Conservation (phyloP, 2,888 invertebrate genomes). For the Craniophora ligustri region DNA sequence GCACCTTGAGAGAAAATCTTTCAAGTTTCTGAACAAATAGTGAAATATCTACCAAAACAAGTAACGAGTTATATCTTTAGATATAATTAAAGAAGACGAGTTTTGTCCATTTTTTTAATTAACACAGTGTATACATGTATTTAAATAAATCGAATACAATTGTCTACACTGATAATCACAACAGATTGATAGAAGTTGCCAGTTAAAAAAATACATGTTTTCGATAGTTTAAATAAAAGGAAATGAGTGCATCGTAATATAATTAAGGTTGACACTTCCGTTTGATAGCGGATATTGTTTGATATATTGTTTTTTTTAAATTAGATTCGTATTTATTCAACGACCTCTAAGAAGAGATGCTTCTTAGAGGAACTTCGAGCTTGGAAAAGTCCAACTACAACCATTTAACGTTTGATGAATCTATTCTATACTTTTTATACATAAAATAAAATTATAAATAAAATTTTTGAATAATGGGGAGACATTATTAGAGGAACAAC, state of each 20-base stretch:
- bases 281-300: not conserved
- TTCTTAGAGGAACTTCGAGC: too few species aligned
- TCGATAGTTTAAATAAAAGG: not conserved
- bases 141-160: not conserved
- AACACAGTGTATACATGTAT: not conserved
- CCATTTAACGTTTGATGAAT: too few species aligned
- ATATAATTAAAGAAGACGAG: conserved; percentile 2
- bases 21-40: not conserved
- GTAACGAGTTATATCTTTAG: not conserved
- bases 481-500: too few species aligned
- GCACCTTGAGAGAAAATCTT: conserved; percentile 20
- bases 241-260: not conserved
- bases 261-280: not conserved
- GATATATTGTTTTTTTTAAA: not conserved
- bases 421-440: too few species aligned
- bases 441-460: too few species aligned
- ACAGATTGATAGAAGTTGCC: not conserved
- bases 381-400: too few species aligned
- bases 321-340: not conserved
- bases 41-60: too few species aligned
- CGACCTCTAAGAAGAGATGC: too few species aligned
- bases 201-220: not conserved
- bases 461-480: too few species aligned
- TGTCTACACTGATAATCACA: not conserved
- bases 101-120: conserved; percentile 5